These are phyloP conservation scores for Psylliodes chrysocephalus DNA, from an alignment of 2,888 invertebrate genomes.

Conservation along the genomic window DNA sequence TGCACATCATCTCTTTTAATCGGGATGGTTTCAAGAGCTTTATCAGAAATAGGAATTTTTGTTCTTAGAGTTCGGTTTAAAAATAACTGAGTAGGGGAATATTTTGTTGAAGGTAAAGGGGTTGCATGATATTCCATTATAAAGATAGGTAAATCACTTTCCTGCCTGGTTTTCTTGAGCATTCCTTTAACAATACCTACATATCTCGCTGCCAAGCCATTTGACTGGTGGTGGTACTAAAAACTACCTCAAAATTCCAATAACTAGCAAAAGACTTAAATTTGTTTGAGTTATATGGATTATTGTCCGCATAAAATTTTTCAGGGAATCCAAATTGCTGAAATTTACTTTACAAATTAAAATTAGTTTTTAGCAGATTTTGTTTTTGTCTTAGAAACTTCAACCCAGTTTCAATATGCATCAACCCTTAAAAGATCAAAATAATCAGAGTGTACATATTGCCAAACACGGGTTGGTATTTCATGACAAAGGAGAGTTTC, in stretches of 20 bases:
- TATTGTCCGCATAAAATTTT: background rate
- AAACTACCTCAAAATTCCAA: background rate
- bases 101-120: conserved; percentile 7
- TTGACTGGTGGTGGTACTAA: background rate
- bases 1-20: no score
- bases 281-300: background rate
- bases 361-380: conserved; percentile 20
- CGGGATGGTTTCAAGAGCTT: background rate
- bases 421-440: conserved; percentile 19
- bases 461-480: conserved; percentile 47
- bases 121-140: conserved; percentile 22
- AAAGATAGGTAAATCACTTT: background rate
- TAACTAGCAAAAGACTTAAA: background rate
- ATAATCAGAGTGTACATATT: conserved; percentile 38
- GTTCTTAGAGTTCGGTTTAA: conserved; percentile 14
- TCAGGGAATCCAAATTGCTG: background rate
- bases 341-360: conserved; percentile 16
- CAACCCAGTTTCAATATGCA: conserved; percentile 26
- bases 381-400: conserved; percentile 3
- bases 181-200: conserved; percentile 15
- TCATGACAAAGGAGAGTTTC: conserved; percentile 47
- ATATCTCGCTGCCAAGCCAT: background rate
- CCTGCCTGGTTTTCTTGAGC: conserved; percentile 9
- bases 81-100: conserved; percentile 18
- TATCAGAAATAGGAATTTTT: background rate